A percentile compares a stretch with the other conserved stretches of the same genome.
phyloP scores from a whole-genome alignment of 2,888 invertebrate species.

The Cloeon dipterum region DNA sequence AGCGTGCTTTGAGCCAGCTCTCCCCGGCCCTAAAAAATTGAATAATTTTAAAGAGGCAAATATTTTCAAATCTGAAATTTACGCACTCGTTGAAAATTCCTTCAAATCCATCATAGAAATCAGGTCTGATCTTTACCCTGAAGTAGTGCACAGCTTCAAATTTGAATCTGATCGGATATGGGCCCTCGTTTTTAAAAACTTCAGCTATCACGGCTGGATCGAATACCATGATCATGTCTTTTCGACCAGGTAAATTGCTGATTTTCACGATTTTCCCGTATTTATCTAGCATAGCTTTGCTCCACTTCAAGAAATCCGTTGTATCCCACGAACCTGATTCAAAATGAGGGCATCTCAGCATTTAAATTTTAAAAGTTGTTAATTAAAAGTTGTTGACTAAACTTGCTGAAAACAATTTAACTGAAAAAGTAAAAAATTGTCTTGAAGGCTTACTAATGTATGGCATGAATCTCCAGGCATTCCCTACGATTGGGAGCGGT shows the following conservation, averaged over 20 bases:
- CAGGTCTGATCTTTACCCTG: conserved; percentile 13
- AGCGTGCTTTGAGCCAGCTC: conserved; percentile 39
- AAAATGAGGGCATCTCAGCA: too few species aligned
- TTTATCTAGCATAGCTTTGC: background rate
- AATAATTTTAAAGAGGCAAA: background rate
- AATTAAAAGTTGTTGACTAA: too few species aligned
- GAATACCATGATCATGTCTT: conserved; percentile 5
- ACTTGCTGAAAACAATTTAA: too few species aligned
- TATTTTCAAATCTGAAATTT: conserved; percentile 1
- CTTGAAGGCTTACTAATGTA: too few species aligned
- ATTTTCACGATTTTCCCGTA: conserved; percentile 5
- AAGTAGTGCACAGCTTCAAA: conserved; percentile 19
- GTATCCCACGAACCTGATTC: background rate
- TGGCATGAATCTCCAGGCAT: too few species aligned
- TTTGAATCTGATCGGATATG: conserved; percentile 18
- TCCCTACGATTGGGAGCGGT: too few species aligned
- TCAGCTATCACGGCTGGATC: conserved; percentile 5
- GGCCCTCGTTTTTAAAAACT: conserved; percentile 18
- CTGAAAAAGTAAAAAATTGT: too few species aligned
- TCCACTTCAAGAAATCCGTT: background rate
- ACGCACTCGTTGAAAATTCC: conserved; percentile 18
- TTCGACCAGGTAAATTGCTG: background rate
- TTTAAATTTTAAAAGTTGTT: too few species aligned
- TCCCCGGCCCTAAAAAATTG: conserved; percentile 26
- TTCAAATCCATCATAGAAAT: conserved; percentile 13